phyloP scores from a whole-genome alignment of 2,888 invertebrate genomes.

The Caenorhabditis macrosperma region DNA sequence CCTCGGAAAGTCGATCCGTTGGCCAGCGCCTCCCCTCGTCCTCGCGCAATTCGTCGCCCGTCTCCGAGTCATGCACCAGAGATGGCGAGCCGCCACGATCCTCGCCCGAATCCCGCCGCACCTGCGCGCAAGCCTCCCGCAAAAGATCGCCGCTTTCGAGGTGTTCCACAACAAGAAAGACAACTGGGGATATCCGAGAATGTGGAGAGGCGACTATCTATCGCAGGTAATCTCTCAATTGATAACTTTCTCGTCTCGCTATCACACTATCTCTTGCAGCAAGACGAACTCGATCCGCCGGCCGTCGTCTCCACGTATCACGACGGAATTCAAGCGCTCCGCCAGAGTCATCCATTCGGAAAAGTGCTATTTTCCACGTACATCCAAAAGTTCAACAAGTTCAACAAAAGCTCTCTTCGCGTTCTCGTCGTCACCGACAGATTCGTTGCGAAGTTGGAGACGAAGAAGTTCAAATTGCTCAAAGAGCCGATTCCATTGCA shows the following conservation, averaged over 20 bases:
- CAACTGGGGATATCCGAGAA: conserved; percentile 87
- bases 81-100: conserved; percentile 76
- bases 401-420: conserved; percentile 81
- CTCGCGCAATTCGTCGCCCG: conserved; percentile 84
- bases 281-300: conserved; percentile 61
- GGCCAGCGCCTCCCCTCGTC: conserved; percentile 89
- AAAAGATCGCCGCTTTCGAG: conserved; percentile 86
- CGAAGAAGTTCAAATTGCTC: conserved; percentile 82
- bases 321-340: conserved; percentile 62
- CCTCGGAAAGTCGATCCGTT: conserved; percentile 87
- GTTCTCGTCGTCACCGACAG: conserved; percentile 82
- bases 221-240: conserved; percentile 80
- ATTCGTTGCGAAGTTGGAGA: conserved; percentile 82
- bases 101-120: conserved; percentile 73
- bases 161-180: conserved; percentile 85
- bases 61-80: conserved; percentile 75
- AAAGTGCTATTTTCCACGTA: conserved; percentile 72
- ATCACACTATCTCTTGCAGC: conserved; percentile 2
- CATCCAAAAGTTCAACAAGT: conserved; percentile 81
- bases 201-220: conserved; percentile 91
- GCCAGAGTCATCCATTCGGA: conserved; percentile 66
- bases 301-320: conserved; percentile 56
- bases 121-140: conserved; percentile 54
- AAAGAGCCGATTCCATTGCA: conserved; percentile 79
- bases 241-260: neutral